Base-by-base conservation (phyloP, 2,888 invertebrate genomes). In the Geotrupes spiniger region DNA sequence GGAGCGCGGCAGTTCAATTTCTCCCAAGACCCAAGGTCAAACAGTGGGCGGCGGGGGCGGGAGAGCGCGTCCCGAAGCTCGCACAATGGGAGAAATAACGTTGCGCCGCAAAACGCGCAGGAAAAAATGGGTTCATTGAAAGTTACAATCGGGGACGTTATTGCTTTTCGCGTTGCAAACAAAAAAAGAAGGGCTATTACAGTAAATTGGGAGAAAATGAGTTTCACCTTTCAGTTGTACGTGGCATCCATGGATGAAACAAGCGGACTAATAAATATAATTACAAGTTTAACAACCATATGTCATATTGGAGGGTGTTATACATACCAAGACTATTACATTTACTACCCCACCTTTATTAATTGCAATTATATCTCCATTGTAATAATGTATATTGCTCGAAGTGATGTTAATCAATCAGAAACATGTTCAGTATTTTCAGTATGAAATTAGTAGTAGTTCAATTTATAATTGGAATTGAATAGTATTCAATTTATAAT, bases 1-100 rank as follows among this genome's bases (percentile, higher is more conserved):
- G 56, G 49, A 51, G 43, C 49, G 39, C 39, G 42, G 48, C 49
- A 48, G 53, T 56, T 53, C 56, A 56, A 56, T 56, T 56, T 52
- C 46, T 31, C 38, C 47, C 33, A 52, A 52, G 49, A 52, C 55
- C 46, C 55, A 46, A 47, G 31, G 31, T 12, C 49, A 52, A 52
- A 55, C 52, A 55, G 50, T 44, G 36, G 47, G 36, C 26, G 45
- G 27, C 26, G 39, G 38, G 38, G 21, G 39, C 10, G 3, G 25
- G 45, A n/a, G n/a, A 39, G 41, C 52, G 46, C 49, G 46, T 49
- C 45, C 46, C 29, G 47, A 31, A 38, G 17, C 38, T 14, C 41
- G 28, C 42, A 52, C 49, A 52, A 52, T 49, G 46, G 46, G 39
- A 49, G 49, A 49, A 49, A 52, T 52, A 49, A 49, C 46, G 46